phyloP scores from a whole-genome alignment of 2,113 vertebrate species.

The Corvus cornix region DNA sequence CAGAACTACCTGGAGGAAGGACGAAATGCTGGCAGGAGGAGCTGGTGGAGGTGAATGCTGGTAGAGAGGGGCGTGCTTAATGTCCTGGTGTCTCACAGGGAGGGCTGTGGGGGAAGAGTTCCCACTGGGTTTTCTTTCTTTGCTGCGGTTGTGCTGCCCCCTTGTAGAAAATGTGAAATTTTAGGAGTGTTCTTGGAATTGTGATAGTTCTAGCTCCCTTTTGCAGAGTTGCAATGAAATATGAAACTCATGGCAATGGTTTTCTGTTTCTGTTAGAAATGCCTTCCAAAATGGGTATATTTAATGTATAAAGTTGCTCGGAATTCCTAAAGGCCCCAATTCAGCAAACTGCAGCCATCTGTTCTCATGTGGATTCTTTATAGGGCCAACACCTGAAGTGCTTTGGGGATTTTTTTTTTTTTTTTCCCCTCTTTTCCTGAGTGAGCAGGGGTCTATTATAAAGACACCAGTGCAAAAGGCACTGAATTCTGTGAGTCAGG shows the following conservation, averaged over 20 bases:
- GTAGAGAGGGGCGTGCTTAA: not conserved
- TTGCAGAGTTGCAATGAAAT: not conserved
- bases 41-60: not conserved
- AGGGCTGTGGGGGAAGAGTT: not conserved
- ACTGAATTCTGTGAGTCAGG: not conserved
- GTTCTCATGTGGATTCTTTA: not conserved
- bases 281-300: not conserved
- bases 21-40: not conserved
- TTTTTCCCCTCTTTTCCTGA: not conserved
- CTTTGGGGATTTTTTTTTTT: not conserved
- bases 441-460: not conserved
- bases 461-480: not conserved
- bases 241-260: not conserved
- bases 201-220: not conserved
- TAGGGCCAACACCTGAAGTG: not conserved
- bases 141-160: not conserved
- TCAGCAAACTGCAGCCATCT: not conserved
- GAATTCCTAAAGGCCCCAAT: not conserved
- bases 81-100: not conserved
- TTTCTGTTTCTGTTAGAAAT: slow-evolving; percentile 19
- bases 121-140: not conserved
- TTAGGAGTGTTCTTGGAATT: not conserved
- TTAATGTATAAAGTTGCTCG: not conserved
- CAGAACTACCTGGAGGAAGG: not conserved
- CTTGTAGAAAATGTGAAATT: slow-evolving; percentile 1